Base-by-base conservation (phyloP, 23 tunicate genomes). In the Styela plicata region DNA sequence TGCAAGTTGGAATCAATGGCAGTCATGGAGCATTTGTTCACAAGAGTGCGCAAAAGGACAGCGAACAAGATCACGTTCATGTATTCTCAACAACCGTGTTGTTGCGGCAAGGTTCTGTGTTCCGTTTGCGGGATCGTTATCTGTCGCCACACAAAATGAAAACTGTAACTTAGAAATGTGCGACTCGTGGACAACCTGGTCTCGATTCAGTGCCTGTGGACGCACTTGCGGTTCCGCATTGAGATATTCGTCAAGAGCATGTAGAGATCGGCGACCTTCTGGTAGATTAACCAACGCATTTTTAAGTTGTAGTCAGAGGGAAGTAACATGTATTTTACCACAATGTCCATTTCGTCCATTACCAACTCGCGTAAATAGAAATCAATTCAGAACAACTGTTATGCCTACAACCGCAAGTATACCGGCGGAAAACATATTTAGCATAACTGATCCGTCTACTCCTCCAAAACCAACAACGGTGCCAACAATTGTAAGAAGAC, bases 1-100 rank as follows among this genome's bases (percentile, higher is more conserved):
- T 3, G 77, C 34, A 34, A 66, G 17, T 16, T 76, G 81, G 81
- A 24, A 23, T 22, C 64, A 52, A 44, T 76, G 81, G 81, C 33
- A 22, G 13, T 26, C 64, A 57, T 76, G 81, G 81, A 21, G 66
- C 65, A 18, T 7, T 7, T 76, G 81, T 29, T 33, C 63, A 36
- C 36, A 76, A 22, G 27, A 53, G 25, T 76, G 81, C 65, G 64
- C 63, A 0, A 26, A 27, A 2, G 81, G 81, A 26, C 29, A 44
- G 53, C 25, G 81, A 25, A 26, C 0, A 10, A 36, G 81, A 76
- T 33, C 1, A 20, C 81, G 81, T 76, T 20, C 27, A 18, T 76
- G 81, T 2, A 23, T 30, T n/a, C 35, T 27, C 24, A 34, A 32
- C 36, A 34, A 34, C 24, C 24, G 36, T 26, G 37, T 32, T 3